Conservation (phyloP, 2,797 vertebrate genomes). For the Eulemur rubriventer region DNA sequence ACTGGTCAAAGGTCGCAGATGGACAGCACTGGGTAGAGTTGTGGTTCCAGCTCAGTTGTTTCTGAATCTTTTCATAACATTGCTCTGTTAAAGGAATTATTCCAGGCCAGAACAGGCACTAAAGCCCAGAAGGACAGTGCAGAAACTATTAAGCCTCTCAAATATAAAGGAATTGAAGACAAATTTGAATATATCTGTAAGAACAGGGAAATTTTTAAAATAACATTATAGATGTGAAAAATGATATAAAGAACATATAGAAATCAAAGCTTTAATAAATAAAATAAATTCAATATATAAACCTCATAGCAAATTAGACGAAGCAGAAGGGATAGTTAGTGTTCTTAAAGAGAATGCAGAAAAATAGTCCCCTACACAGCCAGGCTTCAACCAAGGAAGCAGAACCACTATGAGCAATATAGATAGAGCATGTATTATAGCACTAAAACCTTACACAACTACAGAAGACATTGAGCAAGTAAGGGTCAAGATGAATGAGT, state of each 20-base stretch:
- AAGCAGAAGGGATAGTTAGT: not conserved
- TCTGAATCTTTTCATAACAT: not conserved
- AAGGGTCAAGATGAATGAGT: not conserved
- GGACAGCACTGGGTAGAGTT: not conserved
- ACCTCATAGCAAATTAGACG: not conserved
- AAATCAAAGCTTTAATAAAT: not conserved
- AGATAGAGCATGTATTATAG: not conserved
- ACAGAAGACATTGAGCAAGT: not conserved
- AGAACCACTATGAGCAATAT: not conserved
- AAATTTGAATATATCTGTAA: not conserved
- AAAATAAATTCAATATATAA: not conserved
- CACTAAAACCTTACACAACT: not conserved
- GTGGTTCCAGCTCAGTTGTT: not conserved
- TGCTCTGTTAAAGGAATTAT: not conserved
- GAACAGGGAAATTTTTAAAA: not conserved
- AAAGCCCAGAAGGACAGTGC: not conserved
- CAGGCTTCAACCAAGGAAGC: not conserved
- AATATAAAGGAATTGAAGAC: not conserved
- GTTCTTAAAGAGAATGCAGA: not conserved
- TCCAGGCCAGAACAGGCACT: not conserved
- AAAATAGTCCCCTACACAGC: not conserved
- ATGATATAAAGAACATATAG: not conserved
- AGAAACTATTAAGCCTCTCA: not conserved
- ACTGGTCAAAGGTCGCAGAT: not conserved
- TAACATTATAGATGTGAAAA: not conserved